Evolutionary conservation across 53 echinoderm and acorn worm genomes (phyloP), one percentile per base, ranked within the genome.

Genomic region (Luidia sarsii): DNA sequence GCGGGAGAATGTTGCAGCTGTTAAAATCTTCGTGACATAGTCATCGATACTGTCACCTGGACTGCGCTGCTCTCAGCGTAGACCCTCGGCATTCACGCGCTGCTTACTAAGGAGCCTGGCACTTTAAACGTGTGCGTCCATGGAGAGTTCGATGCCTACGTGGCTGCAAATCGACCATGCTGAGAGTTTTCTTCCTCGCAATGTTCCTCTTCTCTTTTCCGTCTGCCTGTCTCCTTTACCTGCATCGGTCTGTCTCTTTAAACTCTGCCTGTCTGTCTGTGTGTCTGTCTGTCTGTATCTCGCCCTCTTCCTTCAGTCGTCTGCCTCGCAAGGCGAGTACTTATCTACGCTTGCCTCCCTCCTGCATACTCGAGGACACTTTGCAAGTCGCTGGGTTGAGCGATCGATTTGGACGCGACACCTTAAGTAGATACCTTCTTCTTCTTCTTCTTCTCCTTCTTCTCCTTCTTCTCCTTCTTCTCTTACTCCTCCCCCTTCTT

Each of bases 111-210:
- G n/a, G n/a, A 19, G 10, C 7, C 7, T 11, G 4, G n/a, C 18
- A 4, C 53, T 53, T 53, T 53, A 4, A 16, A 4, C 4, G 10
- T 4, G 7, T 4, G 4, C 7, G 8, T 8, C 15, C 46, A 15
- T 46, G 8, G 8, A 15, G 8, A 36, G 64, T 38, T 19, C 19
- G 36, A 21, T 21, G 39, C 41, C 57, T 57, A 45, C 46, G 16
- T 45, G 39, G 45, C 39, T 45, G 8, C 15, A 45, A 55, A 77
- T 77, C 77, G 77, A 77, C 60, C 77, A 29, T 2, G 57, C 18
- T 16, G 13, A 7, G 22, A 33, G n/a, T 32, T 39, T 57, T 7
- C 27, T 61, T 25, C 11, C 54, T 19, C 71, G 34, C n/a, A 23
- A 22, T 73, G 18, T 2, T 70, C 15, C 34, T 57, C 56, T 46